Evolutionary conservation across 1,140 invertebrate genomes (phyloP).

Genomic region (Rhynchophorus ferrugineus): DNA sequence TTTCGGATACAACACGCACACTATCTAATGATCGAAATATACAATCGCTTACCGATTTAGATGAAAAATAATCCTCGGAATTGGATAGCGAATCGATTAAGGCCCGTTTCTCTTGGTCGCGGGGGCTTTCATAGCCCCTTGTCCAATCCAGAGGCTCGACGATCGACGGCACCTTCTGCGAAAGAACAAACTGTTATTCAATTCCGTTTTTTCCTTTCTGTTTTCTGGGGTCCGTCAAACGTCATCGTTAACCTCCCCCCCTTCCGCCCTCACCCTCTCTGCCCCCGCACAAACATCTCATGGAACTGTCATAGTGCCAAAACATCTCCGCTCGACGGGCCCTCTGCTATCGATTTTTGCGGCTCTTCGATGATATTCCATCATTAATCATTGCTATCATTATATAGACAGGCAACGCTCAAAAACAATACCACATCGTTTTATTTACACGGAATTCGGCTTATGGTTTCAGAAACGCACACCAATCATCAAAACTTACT

Average conservation of each 20-base stretch:
- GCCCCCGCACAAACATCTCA: too few relatives aligned
- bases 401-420: too few relatives aligned
- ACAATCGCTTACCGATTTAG: slow-evolving; percentile 35
- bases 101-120: slow-evolving; percentile 32
- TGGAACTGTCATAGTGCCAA: too few relatives aligned
- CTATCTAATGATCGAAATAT: too few relatives aligned
- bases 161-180: slow-evolving; percentile 25
- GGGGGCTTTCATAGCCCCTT: slow-evolving; percentile 29
- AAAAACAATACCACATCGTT: too few relatives aligned
- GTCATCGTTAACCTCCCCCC: neutral
- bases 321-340: too few relatives aligned
- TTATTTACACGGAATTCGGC: too few relatives aligned
- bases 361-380: neutral
- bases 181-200: slow-evolving; percentile 2
- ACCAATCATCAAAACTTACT: too few relatives aligned
- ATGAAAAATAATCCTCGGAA: slow-evolving; percentile 29
- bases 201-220: neutral
- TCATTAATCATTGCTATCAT: neutral
- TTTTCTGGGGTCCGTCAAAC: neutral
- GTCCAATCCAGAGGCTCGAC: slow-evolving; percentile 34
- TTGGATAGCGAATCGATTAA: slow-evolving; percentile 30
- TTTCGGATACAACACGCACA: too few relatives aligned
- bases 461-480: too few relatives aligned
- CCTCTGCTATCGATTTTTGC: neutral
- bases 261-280: neutral